Base-by-base conservation (phyloP, 2,113 vertebrate species). In the Clarias magur region DNA sequence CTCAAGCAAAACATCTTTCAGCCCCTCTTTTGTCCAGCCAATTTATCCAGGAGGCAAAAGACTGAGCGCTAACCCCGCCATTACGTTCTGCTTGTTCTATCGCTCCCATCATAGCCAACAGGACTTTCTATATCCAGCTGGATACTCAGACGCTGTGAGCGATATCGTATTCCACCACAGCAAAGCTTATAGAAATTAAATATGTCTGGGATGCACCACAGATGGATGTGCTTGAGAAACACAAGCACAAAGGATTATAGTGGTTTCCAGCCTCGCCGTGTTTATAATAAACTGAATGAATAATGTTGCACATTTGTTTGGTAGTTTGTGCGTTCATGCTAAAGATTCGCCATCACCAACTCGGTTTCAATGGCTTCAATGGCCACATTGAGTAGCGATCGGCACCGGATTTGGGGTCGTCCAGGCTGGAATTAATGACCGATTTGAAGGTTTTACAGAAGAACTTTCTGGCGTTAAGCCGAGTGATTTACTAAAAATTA, bases 401-500 rank as follows among this genome's bases (percentile, higher is more conserved):
- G 91, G 83, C 30, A 86, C 89, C 88, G 84, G 91, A 93, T 93
- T 93, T 88, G 88, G 92, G 90, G 90, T 86, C 95, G 93, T 93
- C 89, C 62, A 84, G 76, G 88, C 90, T 92, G 92, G 93, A 93
- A 94, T 93, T 91, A 94, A 94, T 93, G 90, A 93, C 89, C 87
- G 92, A 93, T 94, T 93, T 93, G 90, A 91, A 89, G 91, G 88
- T 90, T 90, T 87, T 89, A 93, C 92, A 95, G 91, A 93, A 95
- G 91, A 93, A 86, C 92, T 92, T 94, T 92, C 92, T 92, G 91
- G 91, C 94, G 91, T 89, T 90, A 92, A 94, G 92, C 90, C 93
- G 92, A 85, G 89, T 65, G 91, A 91, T 95, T 95, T 94, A 94
- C 93, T 93, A 94, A 92, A 93, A 94, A 94, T 94, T 92, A 94